Evolutionary conservation across 1,140 invertebrate genomes (phyloP).

Genomic region (Plectrocnemia conspersa): DNA sequence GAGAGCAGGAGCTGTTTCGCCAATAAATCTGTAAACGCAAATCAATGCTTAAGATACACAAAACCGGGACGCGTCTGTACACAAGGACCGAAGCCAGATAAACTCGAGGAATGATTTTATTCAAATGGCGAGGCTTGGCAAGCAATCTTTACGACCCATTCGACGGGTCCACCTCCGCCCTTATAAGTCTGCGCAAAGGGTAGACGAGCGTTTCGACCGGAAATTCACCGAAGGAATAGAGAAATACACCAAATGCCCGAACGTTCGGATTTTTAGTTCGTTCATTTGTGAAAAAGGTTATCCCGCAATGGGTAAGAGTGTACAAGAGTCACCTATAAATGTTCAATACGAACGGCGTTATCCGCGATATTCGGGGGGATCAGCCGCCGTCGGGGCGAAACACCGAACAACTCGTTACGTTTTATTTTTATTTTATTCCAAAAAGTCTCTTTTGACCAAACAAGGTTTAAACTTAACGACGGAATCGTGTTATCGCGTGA

Average conservation of each 20-base stretch:
- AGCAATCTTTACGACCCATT: slow-evolving; percentile 18
- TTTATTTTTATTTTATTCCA: no score
- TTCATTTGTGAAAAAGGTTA: background rate
- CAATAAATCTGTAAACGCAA: slow-evolving; percentile 24
- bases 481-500: no score
- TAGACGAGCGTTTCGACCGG: background rate
- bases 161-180: slow-evolving; percentile 4
- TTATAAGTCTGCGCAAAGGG: background rate
- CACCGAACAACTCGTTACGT: no score
- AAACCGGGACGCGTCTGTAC: slow-evolving; percentile 13
- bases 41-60: slow-evolving; percentile 24
- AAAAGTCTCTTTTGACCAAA: no score
- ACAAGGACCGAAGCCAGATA: slow-evolving; percentile 14
- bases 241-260: background rate
- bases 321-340: slow-evolving; percentile 7
- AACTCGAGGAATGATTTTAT: slow-evolving; percentile 18
- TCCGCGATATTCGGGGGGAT: slow-evolving; percentile 5
- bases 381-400: no score
- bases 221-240: background rate
- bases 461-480: no score
- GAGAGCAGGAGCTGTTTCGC: slow-evolving; percentile 18
- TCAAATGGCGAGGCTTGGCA: slow-evolving; percentile 17
- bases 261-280: background rate
- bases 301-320: background rate
- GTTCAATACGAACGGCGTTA: slow-evolving; percentile 7